These are phyloP conservation scores for Melieria picta DNA, from an alignment of 2,888 invertebrate genomes.

Conservation along the genomic window DNA sequence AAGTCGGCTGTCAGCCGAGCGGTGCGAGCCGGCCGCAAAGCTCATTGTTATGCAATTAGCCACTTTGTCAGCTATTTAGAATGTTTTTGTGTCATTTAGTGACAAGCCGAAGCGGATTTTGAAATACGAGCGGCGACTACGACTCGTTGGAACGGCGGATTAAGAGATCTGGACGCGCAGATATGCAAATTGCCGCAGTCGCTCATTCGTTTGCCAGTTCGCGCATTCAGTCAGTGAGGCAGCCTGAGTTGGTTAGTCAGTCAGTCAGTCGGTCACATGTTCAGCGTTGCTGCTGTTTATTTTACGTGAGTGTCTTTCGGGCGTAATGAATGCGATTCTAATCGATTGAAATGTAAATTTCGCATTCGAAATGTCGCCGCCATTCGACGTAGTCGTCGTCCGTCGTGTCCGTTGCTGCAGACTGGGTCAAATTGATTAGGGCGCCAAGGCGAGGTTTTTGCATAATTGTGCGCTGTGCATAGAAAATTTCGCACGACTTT, in stretches of 20 bases:
- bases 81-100: slow-evolving; percentile 29
- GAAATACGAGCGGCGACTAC: not conserved
- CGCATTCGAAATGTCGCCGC: no score
- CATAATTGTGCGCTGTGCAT: no score
- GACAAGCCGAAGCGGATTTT: slow-evolving; percentile 27
- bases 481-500: no score
- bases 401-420: no score
- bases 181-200: slow-evolving; percentile 29
- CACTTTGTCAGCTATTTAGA: slow-evolving; percentile 27
- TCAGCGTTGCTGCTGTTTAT: not conserved
- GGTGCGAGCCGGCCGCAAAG: not conserved
- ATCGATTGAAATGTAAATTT: slow-evolving; percentile 31
- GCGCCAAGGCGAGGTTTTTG: no score
- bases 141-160: slow-evolving; percentile 9
- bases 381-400: no score
- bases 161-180: slow-evolving; percentile 26
- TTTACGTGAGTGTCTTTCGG: not conserved
- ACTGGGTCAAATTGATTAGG: no score
- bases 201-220: slow-evolving; percentile 3
- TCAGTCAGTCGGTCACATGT: slow-evolving; percentile 8
- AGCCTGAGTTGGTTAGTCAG: slow-evolving; percentile 7
- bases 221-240: slow-evolving; percentile 15
- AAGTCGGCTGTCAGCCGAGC: not conserved
- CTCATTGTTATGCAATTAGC: slow-evolving; percentile 45
- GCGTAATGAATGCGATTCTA: slow-evolving; percentile 8